Conservation (phyloP, 2,888 invertebrate genomes). For the Trachelus troglodyta region DNA sequence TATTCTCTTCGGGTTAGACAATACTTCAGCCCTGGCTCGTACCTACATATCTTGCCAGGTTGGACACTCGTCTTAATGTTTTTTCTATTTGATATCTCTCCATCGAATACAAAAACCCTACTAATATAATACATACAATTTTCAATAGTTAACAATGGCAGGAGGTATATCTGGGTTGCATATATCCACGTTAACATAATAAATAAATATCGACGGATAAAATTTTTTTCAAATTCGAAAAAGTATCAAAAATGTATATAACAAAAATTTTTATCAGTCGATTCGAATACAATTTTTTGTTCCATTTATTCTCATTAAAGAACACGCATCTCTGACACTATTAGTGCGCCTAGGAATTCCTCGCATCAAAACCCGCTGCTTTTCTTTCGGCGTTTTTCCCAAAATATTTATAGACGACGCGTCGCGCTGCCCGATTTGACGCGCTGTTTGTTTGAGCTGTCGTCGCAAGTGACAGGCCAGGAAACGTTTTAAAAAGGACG, state of each 20-base stretch:
- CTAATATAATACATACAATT: neutral
- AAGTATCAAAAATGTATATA: too few relatives aligned
- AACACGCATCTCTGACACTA: neutral
- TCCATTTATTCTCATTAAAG: too few relatives aligned
- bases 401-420: conserved; percentile 4
- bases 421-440: conserved; percentile 34
- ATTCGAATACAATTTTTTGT: too few relatives aligned
- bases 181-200: neutral
- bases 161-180: neutral
- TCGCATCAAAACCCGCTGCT: neutral
- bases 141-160: neutral
- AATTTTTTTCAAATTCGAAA: neutral
- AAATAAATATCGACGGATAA: neutral
- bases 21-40: neutral
- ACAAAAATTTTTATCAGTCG: too few relatives aligned
- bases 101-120: neutral
- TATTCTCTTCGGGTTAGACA: neutral
- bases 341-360: neutral
- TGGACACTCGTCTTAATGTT: neutral
- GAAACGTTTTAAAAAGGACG: conserved; percentile 40
- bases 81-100: neutral
- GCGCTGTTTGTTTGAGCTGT: conserved; percentile 59
- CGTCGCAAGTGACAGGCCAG: conserved; percentile 38
- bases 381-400: neutral
- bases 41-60: neutral